A percentile compares a stretch with the other conserved stretches of the same genome.
Conservation (phyloP, 2,888 invertebrate genomes). For the Thyatira batis region DNA sequence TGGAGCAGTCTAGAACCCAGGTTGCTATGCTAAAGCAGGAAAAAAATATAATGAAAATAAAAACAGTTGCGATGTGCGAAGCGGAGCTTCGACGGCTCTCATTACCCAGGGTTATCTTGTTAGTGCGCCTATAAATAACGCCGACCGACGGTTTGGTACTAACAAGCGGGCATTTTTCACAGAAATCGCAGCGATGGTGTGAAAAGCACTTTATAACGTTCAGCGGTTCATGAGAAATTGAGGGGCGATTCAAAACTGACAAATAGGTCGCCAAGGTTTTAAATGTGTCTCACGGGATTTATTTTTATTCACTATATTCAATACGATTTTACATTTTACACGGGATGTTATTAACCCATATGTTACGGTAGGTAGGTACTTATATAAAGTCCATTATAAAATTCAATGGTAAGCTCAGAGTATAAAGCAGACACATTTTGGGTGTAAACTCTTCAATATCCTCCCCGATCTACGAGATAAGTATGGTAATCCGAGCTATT, state of each 20-base stretch:
- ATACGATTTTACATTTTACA: no score
- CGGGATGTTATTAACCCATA: no score
- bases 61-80: slow-evolving; percentile 15
- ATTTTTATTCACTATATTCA: neutral
- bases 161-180: slow-evolving; percentile 45
- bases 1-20: no score
- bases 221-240: slow-evolving; percentile 2
- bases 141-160: slow-evolving; percentile 16
- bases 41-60: slow-evolving; percentile 16
- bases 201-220: slow-evolving; percentile 20
- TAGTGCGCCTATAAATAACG: slow-evolving; percentile 46
- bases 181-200: slow-evolving; percentile 28
- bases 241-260: slow-evolving; percentile 5
- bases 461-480: no score
- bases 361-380: no score
- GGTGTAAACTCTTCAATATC: no score
- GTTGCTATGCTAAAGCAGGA: neutral
- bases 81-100: slow-evolving; percentile 29
- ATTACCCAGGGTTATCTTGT: slow-evolving; percentile 47
- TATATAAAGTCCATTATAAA: no score
- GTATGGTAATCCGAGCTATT: neutral
- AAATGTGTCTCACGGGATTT: neutral
- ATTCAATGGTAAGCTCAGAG: no score
- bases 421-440: no score
- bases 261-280: neutral